These are phyloP conservation scores for Montipora capitata DNA, from an alignment of 92 coral and sea anemone species.

Conservation along the genomic window DNA sequence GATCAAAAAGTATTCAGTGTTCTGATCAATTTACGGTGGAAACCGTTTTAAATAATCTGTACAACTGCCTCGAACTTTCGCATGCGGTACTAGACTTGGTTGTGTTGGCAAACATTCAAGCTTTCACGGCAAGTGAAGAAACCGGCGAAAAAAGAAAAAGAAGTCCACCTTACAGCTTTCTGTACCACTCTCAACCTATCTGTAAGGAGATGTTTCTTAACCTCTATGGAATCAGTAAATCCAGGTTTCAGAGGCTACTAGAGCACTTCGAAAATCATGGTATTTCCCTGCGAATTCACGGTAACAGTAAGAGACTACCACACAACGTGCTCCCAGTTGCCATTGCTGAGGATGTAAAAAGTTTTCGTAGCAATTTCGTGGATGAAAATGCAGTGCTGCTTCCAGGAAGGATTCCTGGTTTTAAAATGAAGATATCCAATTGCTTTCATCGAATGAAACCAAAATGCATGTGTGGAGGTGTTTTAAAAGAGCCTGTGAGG, in stretches of 20 bases:
- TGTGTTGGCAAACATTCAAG: slow-evolving; percentile 59
- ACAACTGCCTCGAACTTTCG: slow-evolving; percentile 59
- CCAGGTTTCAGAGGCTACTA: slow-evolving; percentile 59
- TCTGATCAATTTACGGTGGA: no score
- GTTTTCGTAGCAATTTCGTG: slow-evolving; percentile 43
- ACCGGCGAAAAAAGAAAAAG: no score
- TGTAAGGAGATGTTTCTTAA: slow-evolving; percentile 66
- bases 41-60: no score
- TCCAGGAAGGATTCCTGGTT: slow-evolving; percentile 76
- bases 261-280: slow-evolving; percentile 56
- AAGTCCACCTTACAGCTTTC: no score
- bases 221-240: slow-evolving; percentile 68
- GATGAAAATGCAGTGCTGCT: slow-evolving; percentile 70
- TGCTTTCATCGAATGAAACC: slow-evolving; percentile 53
- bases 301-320: slow-evolving; percentile 55
- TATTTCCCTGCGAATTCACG: slow-evolving; percentile 51
- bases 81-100: slow-evolving; percentile 57
- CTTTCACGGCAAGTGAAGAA: no score
- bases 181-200: slow-evolving; percentile 32
- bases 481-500: slow-evolving; percentile 38
- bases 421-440: slow-evolving; percentile 56
- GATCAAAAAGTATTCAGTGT: no score
- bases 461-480: slow-evolving; percentile 55
- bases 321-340: slow-evolving; percentile 38
- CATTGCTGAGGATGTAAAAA: slow-evolving; percentile 30